Percentiles rank a stretch among this genome's conserved stretches.
Evolutionary conservation across 1,140 invertebrate genomes (phyloP).

Genomic region (Drosophila sulfurigaster): DNA sequence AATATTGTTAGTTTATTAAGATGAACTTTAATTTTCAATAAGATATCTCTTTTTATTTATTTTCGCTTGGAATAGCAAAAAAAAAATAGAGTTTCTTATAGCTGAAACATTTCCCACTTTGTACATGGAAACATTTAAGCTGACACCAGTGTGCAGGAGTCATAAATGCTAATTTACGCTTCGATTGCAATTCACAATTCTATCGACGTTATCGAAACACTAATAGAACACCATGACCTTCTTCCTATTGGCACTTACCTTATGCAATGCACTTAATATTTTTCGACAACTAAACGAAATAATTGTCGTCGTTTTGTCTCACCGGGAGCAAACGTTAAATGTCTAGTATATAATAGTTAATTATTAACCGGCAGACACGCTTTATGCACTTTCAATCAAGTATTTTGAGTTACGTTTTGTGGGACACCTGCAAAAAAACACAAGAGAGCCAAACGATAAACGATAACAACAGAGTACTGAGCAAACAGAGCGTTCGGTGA

Average conservation of each 20-base stretch:
- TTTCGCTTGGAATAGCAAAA: neutral
- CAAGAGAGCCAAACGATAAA: slow-evolving; percentile 46
- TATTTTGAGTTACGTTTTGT: slow-evolving; percentile 40
- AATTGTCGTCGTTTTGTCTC: slow-evolving; percentile 33
- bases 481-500: slow-evolving; percentile 36
- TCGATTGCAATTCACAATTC: neutral
- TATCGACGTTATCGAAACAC: neutral
- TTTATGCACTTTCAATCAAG: slow-evolving; percentile 46
- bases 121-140: neutral
- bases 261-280: slow-evolving; percentile 24
- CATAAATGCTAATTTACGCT: neutral
- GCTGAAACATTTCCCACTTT: neutral
- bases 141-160: neutral
- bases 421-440: slow-evolving; percentile 56
- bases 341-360: slow-evolving; percentile 21
- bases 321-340: slow-evolving; percentile 35
- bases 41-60: neutral
- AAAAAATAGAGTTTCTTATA: neutral
- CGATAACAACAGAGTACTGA: slow-evolving; percentile 54
- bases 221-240: neutral
- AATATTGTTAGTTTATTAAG: too few species aligned
- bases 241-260: slow-evolving; percentile 22
- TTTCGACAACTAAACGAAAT: neutral
- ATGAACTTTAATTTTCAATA: too few species aligned
- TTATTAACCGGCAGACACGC: slow-evolving; percentile 41